phyloP scores from a whole-genome alignment of 1,140 invertebrate genomes.

The Tyrophagus putrescentiae region DNA sequence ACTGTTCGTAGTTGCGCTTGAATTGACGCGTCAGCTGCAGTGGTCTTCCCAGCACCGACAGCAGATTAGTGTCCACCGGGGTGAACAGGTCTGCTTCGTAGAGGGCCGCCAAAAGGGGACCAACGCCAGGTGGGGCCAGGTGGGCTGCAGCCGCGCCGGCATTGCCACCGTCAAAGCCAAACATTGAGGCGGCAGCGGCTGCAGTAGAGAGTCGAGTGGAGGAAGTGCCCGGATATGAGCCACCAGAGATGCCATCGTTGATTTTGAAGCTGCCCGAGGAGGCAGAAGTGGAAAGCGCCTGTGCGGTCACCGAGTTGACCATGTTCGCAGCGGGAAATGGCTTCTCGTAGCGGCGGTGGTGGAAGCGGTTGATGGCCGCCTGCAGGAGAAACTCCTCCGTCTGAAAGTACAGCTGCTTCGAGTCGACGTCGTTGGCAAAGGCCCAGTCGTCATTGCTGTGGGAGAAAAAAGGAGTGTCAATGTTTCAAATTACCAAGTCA shows the following conservation, averaged over 20 bases:
- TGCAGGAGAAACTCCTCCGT: constrained; percentile 88
- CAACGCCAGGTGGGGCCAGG: neutral
- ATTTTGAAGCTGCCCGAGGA: too few relatives aligned
- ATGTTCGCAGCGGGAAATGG: neutral
- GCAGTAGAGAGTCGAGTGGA: too few relatives aligned
- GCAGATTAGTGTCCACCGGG: constrained; percentile 68
- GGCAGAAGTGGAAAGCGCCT: neutral
- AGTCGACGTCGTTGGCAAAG: constrained; percentile 95
- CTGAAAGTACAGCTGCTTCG: constrained; percentile 95
- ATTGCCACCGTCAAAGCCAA: too few relatives aligned
- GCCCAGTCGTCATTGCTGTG: constrained; percentile 98
- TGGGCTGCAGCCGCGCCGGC: too few relatives aligned
- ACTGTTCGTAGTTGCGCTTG: constrained; percentile 85
- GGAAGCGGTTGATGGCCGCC: constrained; percentile 85
- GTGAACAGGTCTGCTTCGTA: constrained; percentile 38
- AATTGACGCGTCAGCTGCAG: constrained; percentile 81
- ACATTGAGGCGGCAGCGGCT: too few relatives aligned
- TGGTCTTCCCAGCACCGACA: constrained; percentile 54
- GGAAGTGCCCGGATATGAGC: too few relatives aligned
- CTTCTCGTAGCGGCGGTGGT: constrained; percentile 66
- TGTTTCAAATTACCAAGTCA: neutral
- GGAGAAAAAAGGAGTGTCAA: too few relatives aligned
- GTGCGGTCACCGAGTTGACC: constrained; percentile 18
- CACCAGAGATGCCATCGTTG: too few relatives aligned
- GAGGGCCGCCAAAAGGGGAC: neutral